A percentile compares a stretch with the other conserved stretches of the same genome.
phyloP scores from a whole-genome alignment of 2,888 invertebrate genomes.

The Vesta saturnalis region DNA sequence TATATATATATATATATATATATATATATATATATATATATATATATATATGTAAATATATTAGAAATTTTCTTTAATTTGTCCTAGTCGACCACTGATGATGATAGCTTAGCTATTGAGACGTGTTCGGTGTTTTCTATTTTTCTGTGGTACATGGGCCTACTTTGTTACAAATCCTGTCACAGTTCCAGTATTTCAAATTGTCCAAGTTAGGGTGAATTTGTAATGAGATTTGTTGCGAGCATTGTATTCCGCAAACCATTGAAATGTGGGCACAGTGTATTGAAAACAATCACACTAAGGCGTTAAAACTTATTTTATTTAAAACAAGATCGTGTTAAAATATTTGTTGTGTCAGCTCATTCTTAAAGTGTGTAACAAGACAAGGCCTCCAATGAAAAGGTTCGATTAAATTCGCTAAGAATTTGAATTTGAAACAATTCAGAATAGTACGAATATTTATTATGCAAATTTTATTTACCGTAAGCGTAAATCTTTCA shows the following conservation, averaged over 20 bases:
- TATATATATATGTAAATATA: too few species aligned
- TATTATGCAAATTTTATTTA: slow-evolving; percentile 1
- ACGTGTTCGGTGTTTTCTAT: too few species aligned
- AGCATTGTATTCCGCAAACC: background rate
- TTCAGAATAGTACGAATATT: background rate
- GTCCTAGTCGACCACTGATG: too few species aligned
- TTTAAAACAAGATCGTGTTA: background rate
- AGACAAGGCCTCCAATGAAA: background rate
- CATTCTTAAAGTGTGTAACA: too few species aligned
- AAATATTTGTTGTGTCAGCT: background rate
- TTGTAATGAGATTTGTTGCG: background rate
- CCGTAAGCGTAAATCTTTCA: background rate
- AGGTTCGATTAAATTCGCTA: background rate
- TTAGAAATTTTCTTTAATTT: too few species aligned
- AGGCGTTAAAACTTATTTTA: background rate
- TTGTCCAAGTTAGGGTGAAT: background rate
- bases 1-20: too few species aligned
- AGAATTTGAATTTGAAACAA: background rate
- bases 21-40: too few species aligned
- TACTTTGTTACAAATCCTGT: too few species aligned
- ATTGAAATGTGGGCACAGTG: background rate
- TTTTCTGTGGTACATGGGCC: too few species aligned
- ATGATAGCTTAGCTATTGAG: too few species aligned
- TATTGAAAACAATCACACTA: background rate
- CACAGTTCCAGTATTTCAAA: too few species aligned